These are phyloP conservation scores for Pachyrhynchus sulphureomaculatus DNA, from an alignment of 1,140 invertebrate species.

Conservation along the genomic window DNA sequence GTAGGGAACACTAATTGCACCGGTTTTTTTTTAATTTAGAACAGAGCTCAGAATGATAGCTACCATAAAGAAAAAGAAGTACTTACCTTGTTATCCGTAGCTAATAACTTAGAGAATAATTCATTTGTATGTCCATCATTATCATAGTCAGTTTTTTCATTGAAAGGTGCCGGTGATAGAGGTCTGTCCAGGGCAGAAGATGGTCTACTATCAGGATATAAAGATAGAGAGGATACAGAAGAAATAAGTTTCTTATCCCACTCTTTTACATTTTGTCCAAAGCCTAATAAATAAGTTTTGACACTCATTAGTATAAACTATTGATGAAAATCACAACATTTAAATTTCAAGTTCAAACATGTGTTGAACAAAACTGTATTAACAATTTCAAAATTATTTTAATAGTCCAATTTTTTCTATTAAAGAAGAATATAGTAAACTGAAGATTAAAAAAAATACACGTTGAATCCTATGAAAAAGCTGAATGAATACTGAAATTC, in stretches of 20 bases:
- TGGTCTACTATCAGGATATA: constrained; percentile 54
- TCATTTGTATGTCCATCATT: constrained; percentile 56
- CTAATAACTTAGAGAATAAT: constrained; percentile 53
- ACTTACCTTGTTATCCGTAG: constrained; percentile 43
- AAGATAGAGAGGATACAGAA: constrained; percentile 6
- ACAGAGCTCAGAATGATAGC: too few species aligned
- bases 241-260: constrained; percentile 45
- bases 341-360: too few species aligned
- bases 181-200: constrained; percentile 62
- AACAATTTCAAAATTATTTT: too few species aligned
- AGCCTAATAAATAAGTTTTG: constrained; percentile 53
- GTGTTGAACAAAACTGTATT: too few species aligned
- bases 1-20: too few species aligned
- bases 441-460: too few species aligned
- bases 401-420: too few species aligned
- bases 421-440: too few species aligned
- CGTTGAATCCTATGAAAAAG: too few species aligned
- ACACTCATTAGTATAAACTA: neutral
- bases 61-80: too few species aligned
- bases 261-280: constrained; percentile 82
- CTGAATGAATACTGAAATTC: too few species aligned
- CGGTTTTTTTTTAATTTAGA: too few species aligned
- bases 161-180: constrained; percentile 49
- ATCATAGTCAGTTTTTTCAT: constrained; percentile 54
- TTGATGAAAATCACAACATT: neutral